phyloP scores from a whole-genome alignment of 2,888 invertebrate genomes.

The Scelioninae gen. 2 region DNA sequence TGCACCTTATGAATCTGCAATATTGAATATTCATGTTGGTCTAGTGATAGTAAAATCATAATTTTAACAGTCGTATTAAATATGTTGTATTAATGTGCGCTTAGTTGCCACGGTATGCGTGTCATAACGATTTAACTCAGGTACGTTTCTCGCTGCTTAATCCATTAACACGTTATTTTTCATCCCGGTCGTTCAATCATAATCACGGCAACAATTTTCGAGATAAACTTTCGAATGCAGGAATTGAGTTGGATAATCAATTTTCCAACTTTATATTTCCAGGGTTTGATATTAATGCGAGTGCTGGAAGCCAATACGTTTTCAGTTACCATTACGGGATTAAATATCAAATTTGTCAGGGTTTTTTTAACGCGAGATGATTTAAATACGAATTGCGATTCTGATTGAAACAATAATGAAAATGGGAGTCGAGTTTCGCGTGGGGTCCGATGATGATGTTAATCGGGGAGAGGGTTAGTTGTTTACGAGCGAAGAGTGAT shows the following conservation, averaged over 20 bases:
- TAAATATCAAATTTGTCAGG: no score
- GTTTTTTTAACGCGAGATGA: no score
- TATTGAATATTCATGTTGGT: constrained; percentile 44
- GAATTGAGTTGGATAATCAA: constrained; percentile 19
- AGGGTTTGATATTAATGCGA: not conserved
- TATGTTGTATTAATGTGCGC: constrained; percentile 34
- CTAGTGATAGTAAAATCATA: no score
- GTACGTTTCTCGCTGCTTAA: constrained; percentile 18
- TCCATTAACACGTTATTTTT: constrained; percentile 50
- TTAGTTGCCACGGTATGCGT: constrained; percentile 16
- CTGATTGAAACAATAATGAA: no score
- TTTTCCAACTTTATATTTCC: constrained; percentile 22
- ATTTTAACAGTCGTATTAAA: constrained; percentile 54
- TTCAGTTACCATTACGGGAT: no score
- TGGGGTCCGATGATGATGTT: no score
- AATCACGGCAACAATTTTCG: constrained; percentile 31
- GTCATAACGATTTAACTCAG: constrained; percentile 41
- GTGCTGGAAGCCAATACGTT: not conserved
- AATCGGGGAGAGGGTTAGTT: no score
- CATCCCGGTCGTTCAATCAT: constrained; percentile 39
- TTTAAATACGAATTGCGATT: no score
- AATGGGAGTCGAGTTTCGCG: no score
- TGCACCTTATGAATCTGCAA: constrained; percentile 26
- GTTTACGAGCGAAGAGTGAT: no score
- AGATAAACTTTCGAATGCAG: constrained; percentile 38